phyloP scores from a whole-genome alignment of 2,888 invertebrate species.

The Heteropelma amictum region DNA sequence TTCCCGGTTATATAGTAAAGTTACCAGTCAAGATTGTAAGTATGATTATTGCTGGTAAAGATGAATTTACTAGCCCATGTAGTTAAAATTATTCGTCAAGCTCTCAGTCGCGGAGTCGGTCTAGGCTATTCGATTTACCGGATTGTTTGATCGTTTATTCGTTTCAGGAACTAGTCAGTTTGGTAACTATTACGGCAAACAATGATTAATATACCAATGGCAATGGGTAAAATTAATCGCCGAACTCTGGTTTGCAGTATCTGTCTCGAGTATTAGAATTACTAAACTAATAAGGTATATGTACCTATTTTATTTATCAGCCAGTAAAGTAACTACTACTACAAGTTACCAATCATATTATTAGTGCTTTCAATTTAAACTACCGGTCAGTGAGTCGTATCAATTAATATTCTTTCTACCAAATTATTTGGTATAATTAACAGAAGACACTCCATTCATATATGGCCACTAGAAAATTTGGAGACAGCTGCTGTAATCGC shows the following conservation, averaged over 20 bases:
- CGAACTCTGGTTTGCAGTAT: constrained; percentile 1
- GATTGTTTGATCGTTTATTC: constrained; percentile 2
- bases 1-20: not conserved
- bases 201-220: constrained; percentile 3
- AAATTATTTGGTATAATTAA: no score
- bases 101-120: not conserved
- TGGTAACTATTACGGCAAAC: not conserved
- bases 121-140: not conserved
- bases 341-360: not conserved
- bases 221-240: constrained; percentile 4
- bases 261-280: constrained; percentile 3
- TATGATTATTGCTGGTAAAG: not conserved
- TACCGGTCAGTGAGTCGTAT: not conserved
- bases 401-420: no score
- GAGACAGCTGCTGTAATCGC: not conserved
- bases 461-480: no score
- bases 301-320: not conserved
- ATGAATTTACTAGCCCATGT: not conserved
- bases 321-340: constrained; percentile 5
- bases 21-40: not conserved
- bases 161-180: constrained; percentile 1
- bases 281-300: not conserved
- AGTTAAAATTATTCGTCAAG: not conserved
- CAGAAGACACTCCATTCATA: no score
- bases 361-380: not conserved